Evolutionary conservation across 1,140 invertebrate genomes (phyloP).

Genomic region (Episyrphus balteatus): DNA sequence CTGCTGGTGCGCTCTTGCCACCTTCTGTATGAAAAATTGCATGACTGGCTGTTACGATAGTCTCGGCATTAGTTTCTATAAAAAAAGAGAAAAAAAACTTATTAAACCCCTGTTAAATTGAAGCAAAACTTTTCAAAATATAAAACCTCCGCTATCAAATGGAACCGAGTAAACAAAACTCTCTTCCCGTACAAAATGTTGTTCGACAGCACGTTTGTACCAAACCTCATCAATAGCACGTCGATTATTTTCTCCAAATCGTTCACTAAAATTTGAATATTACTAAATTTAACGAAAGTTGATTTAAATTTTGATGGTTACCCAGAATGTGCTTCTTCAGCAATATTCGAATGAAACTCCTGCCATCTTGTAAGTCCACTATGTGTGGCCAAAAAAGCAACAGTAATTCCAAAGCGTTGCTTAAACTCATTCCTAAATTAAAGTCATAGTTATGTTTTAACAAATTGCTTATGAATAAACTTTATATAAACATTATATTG

Average conservation of each 20-base stretch:
- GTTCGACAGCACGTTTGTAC: constrained; percentile 87
- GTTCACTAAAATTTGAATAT: constrained; percentile 26
- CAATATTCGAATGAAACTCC: constrained; percentile 46
- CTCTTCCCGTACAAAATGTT: constrained; percentile 64
- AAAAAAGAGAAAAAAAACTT: neutral
- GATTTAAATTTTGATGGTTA: constrained; percentile 8
- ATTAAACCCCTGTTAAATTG: neutral
- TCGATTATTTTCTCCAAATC: constrained; percentile 51
- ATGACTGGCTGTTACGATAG: constrained; percentile 74
- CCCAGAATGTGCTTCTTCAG: constrained; percentile 26
- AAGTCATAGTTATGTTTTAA: constrained; percentile 2
- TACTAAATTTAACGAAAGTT: neutral
- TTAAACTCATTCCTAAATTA: constrained; percentile 60
- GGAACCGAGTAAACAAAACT: constrained; percentile 83
- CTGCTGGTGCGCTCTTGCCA: constrained; percentile 63
- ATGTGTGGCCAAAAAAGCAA: constrained; percentile 78
- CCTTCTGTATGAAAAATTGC: constrained; percentile 66
- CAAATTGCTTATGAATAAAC: constrained; percentile 4
- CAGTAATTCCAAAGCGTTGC: constrained; percentile 68
- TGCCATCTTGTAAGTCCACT: constrained; percentile 82
- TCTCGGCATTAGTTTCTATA: constrained; percentile 47
- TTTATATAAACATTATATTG: neutral
- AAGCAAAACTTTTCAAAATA: neutral
- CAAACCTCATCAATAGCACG: constrained; percentile 83
- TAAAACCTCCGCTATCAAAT: constrained; percentile 43